Percentiles rank a stretch among this genome's conserved stretches.
These are phyloP conservation scores for Alviniconcha strummeri DNA, from an alignment of 2,888 invertebrate genomes.

Conservation along the genomic window DNA sequence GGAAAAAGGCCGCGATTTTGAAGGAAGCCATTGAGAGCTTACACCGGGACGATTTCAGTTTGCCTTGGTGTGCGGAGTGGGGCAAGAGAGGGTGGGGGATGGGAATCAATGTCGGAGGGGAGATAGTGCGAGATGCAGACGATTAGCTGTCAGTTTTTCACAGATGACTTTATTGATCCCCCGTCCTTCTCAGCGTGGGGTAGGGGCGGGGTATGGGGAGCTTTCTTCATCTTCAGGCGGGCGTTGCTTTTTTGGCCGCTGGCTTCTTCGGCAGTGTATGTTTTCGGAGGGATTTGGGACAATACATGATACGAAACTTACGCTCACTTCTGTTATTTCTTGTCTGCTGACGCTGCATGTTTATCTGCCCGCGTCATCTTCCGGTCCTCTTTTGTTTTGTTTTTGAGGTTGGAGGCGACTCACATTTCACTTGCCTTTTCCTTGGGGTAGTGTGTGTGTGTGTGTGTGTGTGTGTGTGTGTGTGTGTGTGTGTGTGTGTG, in stretches of 20 bases:
- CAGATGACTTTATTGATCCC: constrained; percentile 29
- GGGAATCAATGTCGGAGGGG: constrained; percentile 20
- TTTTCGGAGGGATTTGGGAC: not conserved
- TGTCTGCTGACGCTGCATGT: too few relatives aligned
- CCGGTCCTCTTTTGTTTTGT: too few relatives aligned
- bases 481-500: too few relatives aligned
- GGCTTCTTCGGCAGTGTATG: not conserved
- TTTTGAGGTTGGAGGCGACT: too few relatives aligned
- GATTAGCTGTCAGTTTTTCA: constrained; percentile 28
- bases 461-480: too few relatives aligned
- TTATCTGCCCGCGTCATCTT: too few relatives aligned
- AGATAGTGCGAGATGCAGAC: constrained; percentile 18
- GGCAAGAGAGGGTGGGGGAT: not conserved
- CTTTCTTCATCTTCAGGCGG: not conserved
- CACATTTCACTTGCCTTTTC: too few relatives aligned
- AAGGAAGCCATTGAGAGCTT: constrained; percentile 4
- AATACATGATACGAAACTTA: too few relatives aligned
- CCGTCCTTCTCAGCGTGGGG: not conserved
- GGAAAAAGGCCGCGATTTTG: not conserved
- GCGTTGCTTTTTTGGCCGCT: not conserved
- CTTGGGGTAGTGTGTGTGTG: too few relatives aligned
- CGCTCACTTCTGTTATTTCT: too few relatives aligned
- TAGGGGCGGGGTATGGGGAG: not conserved
- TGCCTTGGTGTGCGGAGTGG: not conserved
- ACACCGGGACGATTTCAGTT: not conserved